These are phyloP conservation scores for Pomacea canaliculata DNA, from an alignment of 2,888 invertebrate species.

Conservation along the genomic window DNA sequence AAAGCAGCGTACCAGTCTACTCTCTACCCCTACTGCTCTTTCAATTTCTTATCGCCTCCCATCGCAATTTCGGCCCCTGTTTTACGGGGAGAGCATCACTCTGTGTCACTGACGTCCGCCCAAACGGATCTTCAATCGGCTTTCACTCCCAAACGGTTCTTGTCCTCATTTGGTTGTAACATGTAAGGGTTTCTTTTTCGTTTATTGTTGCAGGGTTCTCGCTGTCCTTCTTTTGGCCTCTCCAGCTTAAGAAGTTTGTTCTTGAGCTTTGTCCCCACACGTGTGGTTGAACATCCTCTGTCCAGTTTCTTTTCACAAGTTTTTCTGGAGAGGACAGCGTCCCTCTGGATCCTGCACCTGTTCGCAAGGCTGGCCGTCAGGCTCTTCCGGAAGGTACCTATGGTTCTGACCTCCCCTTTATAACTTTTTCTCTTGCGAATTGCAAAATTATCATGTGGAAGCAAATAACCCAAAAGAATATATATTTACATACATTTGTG, in stretches of 20 bases:
- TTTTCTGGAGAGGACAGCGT: neutral
- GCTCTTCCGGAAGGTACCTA: too few relatives aligned
- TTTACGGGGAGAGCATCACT: neutral
- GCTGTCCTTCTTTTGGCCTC: neutral
- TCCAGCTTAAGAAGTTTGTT: neutral
- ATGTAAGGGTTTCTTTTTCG: neutral
- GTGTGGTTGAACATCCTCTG: too few relatives aligned
- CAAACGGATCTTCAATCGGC: neutral
- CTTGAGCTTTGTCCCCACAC: neutral
- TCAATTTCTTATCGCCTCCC: constrained; percentile 8
- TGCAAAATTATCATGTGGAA: too few relatives aligned
- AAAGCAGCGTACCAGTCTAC: neutral
- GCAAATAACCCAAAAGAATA: too few relatives aligned
- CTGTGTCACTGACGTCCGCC: constrained; percentile 3
- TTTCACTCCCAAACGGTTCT: neutral
- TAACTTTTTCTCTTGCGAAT: too few relatives aligned
- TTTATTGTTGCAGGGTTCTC: too few relatives aligned
- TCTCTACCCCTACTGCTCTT: neutral
- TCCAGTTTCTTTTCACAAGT: neutral
- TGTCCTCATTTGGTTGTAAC: neutral
- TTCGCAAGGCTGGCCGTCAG: too few relatives aligned
- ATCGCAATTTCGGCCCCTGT: constrained; percentile 8
- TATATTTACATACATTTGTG: too few relatives aligned
- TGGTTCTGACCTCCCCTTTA: too few relatives aligned
- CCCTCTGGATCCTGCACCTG: too few relatives aligned